These are phyloP conservation scores for Eurypyga helias DNA, from an alignment of 2,113 vertebrate genomes.

Conservation along the genomic window DNA sequence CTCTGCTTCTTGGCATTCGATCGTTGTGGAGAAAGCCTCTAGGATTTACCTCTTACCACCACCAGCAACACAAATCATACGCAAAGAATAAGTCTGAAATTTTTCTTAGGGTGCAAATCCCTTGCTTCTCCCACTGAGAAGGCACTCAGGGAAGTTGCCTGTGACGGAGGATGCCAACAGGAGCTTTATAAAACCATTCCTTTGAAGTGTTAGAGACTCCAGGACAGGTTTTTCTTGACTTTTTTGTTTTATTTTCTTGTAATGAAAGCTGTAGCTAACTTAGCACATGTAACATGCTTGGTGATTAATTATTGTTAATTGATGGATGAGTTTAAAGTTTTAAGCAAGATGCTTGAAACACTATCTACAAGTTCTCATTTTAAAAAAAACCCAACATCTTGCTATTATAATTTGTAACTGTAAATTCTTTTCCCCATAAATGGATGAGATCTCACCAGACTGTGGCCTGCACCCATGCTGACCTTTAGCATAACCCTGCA, in stretches of 20 bases:
- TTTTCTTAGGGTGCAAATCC: conserved; percentile 4
- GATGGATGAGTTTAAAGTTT: neutral
- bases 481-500: neutral
- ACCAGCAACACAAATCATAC: neutral
- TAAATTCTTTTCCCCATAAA: neutral
- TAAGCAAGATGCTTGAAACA: neutral
- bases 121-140: neutral
- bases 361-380: neutral
- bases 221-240: neutral
- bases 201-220: neutral
- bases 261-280: neutral
- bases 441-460: neutral
- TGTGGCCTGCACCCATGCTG: neutral
- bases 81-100: neutral
- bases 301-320: neutral
- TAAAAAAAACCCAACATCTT: neutral
- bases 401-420: neutral
- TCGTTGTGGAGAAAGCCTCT: neutral
- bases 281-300: neutral
- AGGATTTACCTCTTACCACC: conserved; percentile 37
- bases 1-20: conserved; percentile 4
- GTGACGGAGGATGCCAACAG: neutral
- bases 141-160: neutral
- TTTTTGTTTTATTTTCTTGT: neutral
- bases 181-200: neutral